These are phyloP conservation scores for Chaetodon trifasciatus DNA, from an alignment of 2,797 vertebrate genomes.

Conservation along the genomic window DNA sequence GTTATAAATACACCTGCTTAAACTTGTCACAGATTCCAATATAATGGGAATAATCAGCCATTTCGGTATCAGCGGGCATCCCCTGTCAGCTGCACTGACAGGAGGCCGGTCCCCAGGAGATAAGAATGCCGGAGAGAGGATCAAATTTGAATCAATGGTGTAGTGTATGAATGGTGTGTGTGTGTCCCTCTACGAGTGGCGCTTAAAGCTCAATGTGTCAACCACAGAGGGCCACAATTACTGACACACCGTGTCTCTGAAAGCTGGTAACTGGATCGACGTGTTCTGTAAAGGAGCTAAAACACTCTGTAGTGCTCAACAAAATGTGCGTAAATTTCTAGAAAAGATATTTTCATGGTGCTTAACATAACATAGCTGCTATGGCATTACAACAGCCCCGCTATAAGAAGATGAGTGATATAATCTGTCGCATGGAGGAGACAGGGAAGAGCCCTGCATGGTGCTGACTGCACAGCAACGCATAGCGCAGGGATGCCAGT, in stretches of 20 bases:
- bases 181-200: conserved; percentile 10
- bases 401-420: background rate
- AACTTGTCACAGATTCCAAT: background rate
- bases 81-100: conserved; percentile 4
- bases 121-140: background rate
- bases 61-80: background rate
- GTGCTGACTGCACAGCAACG: conserved; percentile 30
- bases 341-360: background rate
- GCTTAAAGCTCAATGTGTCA: conserved; percentile 37
- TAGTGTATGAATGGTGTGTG: conserved; percentile 10
- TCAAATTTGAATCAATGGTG: conserved; percentile 19
- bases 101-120: conserved; percentile 2
- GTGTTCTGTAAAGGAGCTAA: conserved; percentile 8
- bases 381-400: background rate
- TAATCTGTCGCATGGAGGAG: background rate
- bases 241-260: conserved; percentile 1
- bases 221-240: conserved; percentile 31
- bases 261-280: conserved; percentile 33
- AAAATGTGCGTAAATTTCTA: conserved; percentile 6
- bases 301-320: conserved; percentile 8
- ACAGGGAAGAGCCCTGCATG: conserved; percentile 32
- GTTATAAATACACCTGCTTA: conserved; percentile 16
- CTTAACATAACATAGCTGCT: background rate
- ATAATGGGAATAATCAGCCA: background rate
- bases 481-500: background rate